Conservation (phyloP, 2,888 invertebrate species). For the Lasioglossum villosulum region DNA sequence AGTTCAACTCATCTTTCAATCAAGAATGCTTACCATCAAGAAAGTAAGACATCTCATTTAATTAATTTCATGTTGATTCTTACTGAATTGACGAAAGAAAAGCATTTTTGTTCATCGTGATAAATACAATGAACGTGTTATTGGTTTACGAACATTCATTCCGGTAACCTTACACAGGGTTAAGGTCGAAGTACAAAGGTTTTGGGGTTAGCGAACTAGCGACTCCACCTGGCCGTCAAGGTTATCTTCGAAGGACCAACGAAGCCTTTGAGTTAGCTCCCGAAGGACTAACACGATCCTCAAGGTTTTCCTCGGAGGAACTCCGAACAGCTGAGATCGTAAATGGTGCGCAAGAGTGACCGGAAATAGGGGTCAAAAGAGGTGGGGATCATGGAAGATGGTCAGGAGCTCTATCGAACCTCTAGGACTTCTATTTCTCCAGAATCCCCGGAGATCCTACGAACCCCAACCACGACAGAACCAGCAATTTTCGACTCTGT, state of each 20-base stretch:
- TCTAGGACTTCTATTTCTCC: background rate
- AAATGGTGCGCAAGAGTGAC: slow-evolving; percentile 2
- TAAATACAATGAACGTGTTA: background rate
- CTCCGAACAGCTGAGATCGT: slow-evolving; percentile 10
- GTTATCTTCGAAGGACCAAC: slow-evolving; percentile 3
- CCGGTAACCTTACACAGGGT: background rate
- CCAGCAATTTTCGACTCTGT: slow-evolving; percentile 10
- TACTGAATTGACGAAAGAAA: background rate
- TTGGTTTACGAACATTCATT: background rate
- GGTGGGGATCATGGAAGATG: slow-evolving; percentile 3
- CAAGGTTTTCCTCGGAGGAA: background rate
- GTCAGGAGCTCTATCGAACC: slow-evolving; percentile 1
- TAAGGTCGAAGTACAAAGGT: background rate
- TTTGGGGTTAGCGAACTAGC: background rate
- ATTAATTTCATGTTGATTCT: background rate
- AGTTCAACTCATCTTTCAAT: background rate
- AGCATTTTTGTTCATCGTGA: background rate
- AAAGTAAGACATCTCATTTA: background rate
- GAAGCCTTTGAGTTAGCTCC: background rate
- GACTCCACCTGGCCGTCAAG: background rate
- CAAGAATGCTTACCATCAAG: too few relatives aligned
- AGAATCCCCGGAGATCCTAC: background rate
- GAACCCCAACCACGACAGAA: background rate
- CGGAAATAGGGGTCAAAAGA: background rate
- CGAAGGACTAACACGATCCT: background rate